Base-by-base conservation (phyloP, 2,113 vertebrate genomes). In the Sminthopsis crassicaudata region DNA sequence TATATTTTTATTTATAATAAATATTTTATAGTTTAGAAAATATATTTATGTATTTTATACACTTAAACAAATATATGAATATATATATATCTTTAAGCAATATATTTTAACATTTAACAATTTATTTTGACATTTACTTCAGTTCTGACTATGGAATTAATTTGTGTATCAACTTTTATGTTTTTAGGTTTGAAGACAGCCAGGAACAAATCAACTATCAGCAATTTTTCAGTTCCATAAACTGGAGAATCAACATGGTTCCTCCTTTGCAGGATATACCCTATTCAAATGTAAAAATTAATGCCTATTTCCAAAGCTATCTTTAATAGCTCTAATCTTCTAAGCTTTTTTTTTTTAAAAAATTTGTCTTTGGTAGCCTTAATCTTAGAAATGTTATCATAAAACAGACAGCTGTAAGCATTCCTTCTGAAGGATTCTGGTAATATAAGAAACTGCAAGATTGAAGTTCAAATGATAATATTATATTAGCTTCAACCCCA, bases 161-260 rank as follows among this genome's bases (percentile, higher is more conserved):
- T 25, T 95, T 91, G 25, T 57, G 54, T 95, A 88, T 55, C 60
- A 53, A 42, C 94, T 91, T 91, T 97, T 98, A 42, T 98, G 23
- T 92, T 96, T 97, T 90, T 97, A 99, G 99, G 94, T 99, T 97
- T 98, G 97, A 98, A 98, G 98, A 98, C 52, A 98, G 95, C 92
- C 93, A 98, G n/a, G 98, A 98, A 48, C 97, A 99, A 97, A 96
- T 99, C 26, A 98, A 99, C 98, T 99, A 99, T 92, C 48, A 98
- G 0, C 98, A 98, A 23, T 98, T 99, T 96, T 95, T 99, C 91
- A 97, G 98, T 96, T 98, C 96, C 4, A 97, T 99, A 94, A 99
- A 99, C 98, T 99, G 99, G 99, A 97, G 98, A 96, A 97, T 98
- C 92, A 98, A 99, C 96, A 98, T 96, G 0, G 84, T 98, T 53